Conservation (phyloP, 2,888 invertebrate species). For the Agrotis clavis region DNA sequence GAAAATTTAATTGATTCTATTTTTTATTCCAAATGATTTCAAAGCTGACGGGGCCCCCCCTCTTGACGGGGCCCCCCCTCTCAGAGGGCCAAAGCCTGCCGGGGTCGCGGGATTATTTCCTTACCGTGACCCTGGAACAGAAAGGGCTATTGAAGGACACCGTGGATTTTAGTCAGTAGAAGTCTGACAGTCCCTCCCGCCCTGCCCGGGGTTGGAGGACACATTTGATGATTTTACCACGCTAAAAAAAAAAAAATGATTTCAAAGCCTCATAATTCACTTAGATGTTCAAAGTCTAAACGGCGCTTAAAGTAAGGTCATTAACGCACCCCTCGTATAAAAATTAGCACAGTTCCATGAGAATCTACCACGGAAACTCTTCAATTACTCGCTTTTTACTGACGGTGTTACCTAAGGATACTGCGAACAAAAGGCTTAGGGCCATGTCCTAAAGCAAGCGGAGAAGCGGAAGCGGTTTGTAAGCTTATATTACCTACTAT, state of each 20-base stretch:
- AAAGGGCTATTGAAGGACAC: no score
- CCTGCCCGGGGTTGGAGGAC: no score
- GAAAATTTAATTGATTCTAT: neutral
- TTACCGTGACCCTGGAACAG: no score
- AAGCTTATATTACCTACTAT: no score
- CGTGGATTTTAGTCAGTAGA: no score
- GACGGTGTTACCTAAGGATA: constrained; percentile 9
- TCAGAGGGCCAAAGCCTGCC: no score
- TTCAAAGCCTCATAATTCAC: neutral
- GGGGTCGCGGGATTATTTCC: no score
- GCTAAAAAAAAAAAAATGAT: no score
- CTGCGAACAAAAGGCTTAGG: constrained; percentile 23
- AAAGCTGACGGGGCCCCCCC: no score
- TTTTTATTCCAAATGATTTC: neutral
- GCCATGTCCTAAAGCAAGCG: neutral
- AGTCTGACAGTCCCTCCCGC: no score
- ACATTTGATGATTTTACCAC: no score
- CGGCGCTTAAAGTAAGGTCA: neutral
- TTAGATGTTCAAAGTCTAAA: neutral
- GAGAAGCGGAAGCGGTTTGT: neutral
- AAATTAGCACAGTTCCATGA: constrained; percentile 41
- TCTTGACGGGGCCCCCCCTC: no score
- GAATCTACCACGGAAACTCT: constrained; percentile 27
- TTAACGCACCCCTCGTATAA: neutral
- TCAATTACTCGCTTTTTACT: constrained; percentile 42